Evolutionary conservation across 2,113 vertebrate genomes (phyloP).

Genomic region (Eurystomus gularis): DNA sequence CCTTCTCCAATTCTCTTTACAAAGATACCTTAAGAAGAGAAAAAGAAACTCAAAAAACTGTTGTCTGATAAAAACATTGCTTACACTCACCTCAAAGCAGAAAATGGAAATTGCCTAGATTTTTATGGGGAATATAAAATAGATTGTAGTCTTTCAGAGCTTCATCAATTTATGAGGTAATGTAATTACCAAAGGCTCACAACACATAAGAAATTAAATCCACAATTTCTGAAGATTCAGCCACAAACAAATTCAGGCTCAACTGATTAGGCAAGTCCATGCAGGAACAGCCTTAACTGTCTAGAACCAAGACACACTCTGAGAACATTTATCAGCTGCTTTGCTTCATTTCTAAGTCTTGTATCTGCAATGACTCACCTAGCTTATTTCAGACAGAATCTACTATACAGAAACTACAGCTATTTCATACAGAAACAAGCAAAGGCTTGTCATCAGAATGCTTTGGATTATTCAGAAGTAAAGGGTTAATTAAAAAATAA

Average conservation of each 20-base stretch:
- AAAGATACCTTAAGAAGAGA: conserved; percentile 63
- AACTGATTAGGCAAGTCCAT: neutral
- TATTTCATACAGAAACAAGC: neutral
- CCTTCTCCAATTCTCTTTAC: conserved; percentile 67
- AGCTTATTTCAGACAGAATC: too few species aligned
- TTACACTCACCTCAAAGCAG: conserved; percentile 63
- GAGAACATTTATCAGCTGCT: neutral
- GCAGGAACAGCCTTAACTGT: neutral
- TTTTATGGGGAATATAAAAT: conserved; percentile 10
- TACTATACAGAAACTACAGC: too few species aligned
- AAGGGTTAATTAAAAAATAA: neutral
- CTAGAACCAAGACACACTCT: neutral
- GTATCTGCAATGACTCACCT: neutral
- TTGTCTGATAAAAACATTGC: conserved; percentile 74
- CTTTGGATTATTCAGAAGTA: neutral
- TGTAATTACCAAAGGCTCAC: conserved; percentile 12
- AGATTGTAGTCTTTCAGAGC: conserved; percentile 42
- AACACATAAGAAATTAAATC: neutral
- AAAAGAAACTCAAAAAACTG: conserved; percentile 57
- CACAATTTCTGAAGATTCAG: neutral
- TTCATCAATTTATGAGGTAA: neutral
- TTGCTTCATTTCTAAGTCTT: neutral
- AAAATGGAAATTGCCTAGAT: conserved; percentile 60
- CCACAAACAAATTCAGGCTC: neutral
- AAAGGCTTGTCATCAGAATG: neutral